Conservation (phyloP, 2,113 vertebrate species). For the Vanacampus margaritifer region DNA sequence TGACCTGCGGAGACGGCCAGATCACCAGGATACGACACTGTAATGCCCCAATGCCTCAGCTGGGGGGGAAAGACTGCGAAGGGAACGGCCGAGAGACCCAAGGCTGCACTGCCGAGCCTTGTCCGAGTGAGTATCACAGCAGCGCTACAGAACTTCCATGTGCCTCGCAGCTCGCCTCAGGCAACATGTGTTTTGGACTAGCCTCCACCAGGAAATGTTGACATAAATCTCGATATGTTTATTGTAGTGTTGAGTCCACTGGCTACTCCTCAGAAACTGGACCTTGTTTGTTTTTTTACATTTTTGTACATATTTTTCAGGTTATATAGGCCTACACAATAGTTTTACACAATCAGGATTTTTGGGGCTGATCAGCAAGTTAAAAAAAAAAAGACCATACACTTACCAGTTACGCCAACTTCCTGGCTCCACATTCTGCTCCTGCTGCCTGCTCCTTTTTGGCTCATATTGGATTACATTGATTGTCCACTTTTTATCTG, state of each 20-base stretch:
- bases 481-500: too few relatives aligned
- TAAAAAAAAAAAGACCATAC: too few relatives aligned
- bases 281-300: neutral
- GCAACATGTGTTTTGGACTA: constrained; percentile 46
- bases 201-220: constrained; percentile 45
- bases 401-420: too few relatives aligned
- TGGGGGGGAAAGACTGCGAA: constrained; percentile 87
- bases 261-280: constrained; percentile 5
- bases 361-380: too few relatives aligned
- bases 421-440: too few relatives aligned
- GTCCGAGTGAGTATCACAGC: constrained; percentile 77
- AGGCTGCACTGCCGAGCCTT: constrained; percentile 82
- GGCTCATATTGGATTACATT: too few relatives aligned
- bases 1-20: constrained; percentile 88
- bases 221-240: constrained; percentile 47
- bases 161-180: constrained; percentile 26
- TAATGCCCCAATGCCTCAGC: constrained; percentile 91
- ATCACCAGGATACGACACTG: constrained; percentile 95
- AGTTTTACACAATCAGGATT: too few relatives aligned
- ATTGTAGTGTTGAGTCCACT: constrained; percentile 25
- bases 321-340: neutral
- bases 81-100: constrained; percentile 90
- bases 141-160: constrained; percentile 14
- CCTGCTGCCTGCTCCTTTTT: too few relatives aligned
- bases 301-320: neutral